Percentiles rank a stretch among this genome's conserved stretches.
These are phyloP conservation scores for Nasonovia ribisnigri DNA, from an alignment of 2,888 invertebrate genomes.

Conservation along the genomic window DNA sequence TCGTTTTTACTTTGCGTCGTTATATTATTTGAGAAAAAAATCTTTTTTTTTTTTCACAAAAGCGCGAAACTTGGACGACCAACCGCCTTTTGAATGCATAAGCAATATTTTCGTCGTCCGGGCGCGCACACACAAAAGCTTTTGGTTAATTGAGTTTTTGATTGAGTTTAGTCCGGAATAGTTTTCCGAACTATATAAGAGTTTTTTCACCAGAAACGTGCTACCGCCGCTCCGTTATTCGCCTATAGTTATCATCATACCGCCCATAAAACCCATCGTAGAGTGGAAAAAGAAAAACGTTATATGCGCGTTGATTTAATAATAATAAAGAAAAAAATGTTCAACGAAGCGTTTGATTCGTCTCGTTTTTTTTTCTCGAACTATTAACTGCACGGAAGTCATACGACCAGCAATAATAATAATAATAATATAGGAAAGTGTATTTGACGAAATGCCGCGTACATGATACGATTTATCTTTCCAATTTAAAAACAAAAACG, in stretches of 20 bases:
- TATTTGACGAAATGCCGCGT: neutral
- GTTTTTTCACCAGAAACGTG: conserved; percentile 26
- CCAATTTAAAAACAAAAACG: neutral
- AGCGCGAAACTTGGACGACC: neutral
- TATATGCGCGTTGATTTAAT: conserved; percentile 9
- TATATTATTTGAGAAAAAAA: conserved; percentile 38
- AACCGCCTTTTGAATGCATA: conserved; percentile 39
- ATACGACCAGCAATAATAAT: neutral
- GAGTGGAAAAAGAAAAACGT: neutral
- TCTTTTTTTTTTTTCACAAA: neutral
- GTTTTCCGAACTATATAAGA: conserved; percentile 40
- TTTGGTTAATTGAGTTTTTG: conserved; percentile 49
- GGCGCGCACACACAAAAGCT: conserved; percentile 9
- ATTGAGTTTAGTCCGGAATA: conserved; percentile 41
- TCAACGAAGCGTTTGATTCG: neutral
- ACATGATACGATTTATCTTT: neutral
- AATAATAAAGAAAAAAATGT: conserved; percentile 9
- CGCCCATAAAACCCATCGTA: neutral
- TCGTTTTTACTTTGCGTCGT: neutral
- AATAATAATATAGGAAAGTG: neutral
- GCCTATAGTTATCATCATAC: neutral
- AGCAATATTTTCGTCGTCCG: conserved; percentile 50
- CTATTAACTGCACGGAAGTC: neutral
- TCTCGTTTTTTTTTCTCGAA: neutral
- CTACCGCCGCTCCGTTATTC: neutral